phyloP scores from a whole-genome alignment of 2,113 vertebrate genomes.

The Pollimyrus isidori region DNA sequence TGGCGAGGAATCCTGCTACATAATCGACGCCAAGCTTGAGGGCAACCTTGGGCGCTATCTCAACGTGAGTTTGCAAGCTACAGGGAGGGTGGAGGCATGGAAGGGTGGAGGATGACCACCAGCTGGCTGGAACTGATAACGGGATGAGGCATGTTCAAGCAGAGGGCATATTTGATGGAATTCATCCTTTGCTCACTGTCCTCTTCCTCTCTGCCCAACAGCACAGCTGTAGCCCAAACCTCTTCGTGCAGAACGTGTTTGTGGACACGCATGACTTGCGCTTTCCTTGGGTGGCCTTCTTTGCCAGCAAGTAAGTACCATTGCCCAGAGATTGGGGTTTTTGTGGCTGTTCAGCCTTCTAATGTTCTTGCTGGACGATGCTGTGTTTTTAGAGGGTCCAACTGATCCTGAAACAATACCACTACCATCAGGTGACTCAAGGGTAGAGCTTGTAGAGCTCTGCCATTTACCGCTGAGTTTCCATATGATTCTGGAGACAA shows the following conservation, averaged over 20 bases:
- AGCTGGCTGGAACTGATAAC: not conserved
- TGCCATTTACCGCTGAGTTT: not conserved
- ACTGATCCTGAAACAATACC: not conserved
- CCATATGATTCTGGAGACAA: not conserved
- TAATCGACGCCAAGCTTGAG: slow-evolving; percentile 94
- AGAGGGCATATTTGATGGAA: not conserved
- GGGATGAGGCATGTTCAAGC: not conserved
- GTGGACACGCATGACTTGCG: slow-evolving; percentile 95
- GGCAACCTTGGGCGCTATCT: slow-evolving; percentile 95
- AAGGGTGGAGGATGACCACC: not conserved
- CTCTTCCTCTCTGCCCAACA: slow-evolving; percentile 42
- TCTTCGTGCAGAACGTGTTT: slow-evolving; percentile 97
- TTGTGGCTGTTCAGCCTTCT: not conserved
- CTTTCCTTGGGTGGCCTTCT: slow-evolving; percentile 98
- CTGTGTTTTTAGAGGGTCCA: not conserved
- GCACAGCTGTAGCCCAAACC: slow-evolving; percentile 95
- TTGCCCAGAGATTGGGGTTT: not conserved
- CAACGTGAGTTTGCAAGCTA: slow-evolving; percentile 64
- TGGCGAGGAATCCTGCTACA: slow-evolving; percentile 93
- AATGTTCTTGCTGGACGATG: not conserved
- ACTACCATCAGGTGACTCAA: not conserved
- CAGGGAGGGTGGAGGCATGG: not conserved
- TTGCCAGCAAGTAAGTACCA: slow-evolving; percentile 86
- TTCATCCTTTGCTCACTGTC: not conserved
- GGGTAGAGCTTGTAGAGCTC: not conserved